Percentiles rank a stretch among this genome's conserved stretches.
These are phyloP conservation scores for Eurytoma adleriae DNA, from an alignment of 2,888 invertebrate species.

Conservation along the genomic window DNA sequence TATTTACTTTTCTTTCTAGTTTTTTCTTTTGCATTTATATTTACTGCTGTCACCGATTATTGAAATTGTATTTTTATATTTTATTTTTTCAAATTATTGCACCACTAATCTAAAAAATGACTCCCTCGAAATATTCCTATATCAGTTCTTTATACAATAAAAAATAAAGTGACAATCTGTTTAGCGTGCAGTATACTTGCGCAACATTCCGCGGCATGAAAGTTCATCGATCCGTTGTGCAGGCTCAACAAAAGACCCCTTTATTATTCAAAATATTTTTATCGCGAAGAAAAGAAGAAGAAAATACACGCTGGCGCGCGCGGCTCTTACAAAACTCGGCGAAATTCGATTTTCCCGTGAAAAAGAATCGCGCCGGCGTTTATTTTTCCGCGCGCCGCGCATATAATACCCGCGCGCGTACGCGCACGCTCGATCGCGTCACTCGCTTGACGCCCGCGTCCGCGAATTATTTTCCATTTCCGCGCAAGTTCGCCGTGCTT, in stretches of 20 bases:
- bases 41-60: too few species aligned
- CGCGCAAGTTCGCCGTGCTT: not conserved
- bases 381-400: not conserved
- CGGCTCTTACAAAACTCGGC: conserved; percentile 16
- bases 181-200: not conserved
- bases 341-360: conserved; percentile 47
- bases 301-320: not conserved
- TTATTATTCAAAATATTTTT: conserved; percentile 46
- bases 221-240: conserved; percentile 8
- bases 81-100: too few species aligned
- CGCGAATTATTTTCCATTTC: conserved; percentile 48
- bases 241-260: not conserved
- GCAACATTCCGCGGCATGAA: not conserved
- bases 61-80: too few species aligned
- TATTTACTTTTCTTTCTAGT: too few species aligned
- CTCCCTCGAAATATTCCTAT: too few species aligned
- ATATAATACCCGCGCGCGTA: not conserved
- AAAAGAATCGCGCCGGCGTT: conserved; percentile 26
- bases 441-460: conserved; percentile 45
- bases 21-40: not conserved
- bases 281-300: conserved; percentile 28
- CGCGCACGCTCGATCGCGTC: conserved; percentile 16
- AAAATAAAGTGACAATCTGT: not conserved
- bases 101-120: too few species aligned
- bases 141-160: too few species aligned